Evolutionary conservation across 2,113 vertebrate species (phyloP), one percentile per base, ranked within the genome.

Genomic region (Channa maculata): DNA sequence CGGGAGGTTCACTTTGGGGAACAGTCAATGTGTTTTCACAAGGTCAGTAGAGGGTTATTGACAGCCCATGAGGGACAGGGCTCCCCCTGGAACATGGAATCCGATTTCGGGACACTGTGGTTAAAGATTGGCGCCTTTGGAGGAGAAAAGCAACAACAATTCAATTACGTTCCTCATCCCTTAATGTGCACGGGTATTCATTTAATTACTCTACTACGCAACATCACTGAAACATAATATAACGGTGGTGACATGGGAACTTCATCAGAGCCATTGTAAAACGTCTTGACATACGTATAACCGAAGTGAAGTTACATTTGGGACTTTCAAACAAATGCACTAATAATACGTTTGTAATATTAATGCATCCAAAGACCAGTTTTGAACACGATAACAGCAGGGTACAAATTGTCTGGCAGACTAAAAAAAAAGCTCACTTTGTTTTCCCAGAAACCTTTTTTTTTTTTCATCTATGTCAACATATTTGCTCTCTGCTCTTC

Each of bases 41-140:
- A 93, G 90, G 89, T 92, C 89, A 92, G 89, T 70, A n/a, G 82
- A 88, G 71, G 80, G 84, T 83, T 89, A 85, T 79, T 88, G 83
- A 83, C 78, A 84, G 76, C 69, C 81, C 64, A 24, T 46, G 8
- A 68, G 71, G 71, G 70, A 71, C 43, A 58, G 12, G 53, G 37
- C 66, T 65, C 61, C 48, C 24, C 6, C 8, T n/a, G 62, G 64
- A 78, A 65, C 12, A 48, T 5, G 52, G 66, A 68, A 80, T 91
- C 37, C 49, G 66, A 83, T 92, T 86, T 74, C 65, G 36, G 78
- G 38, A 58, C 60, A 69, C 69, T 14, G 58, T 24, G 24, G 24
- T 57, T 68, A 57, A 45, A 61, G 64, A 57, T 49, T 37, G 66
- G 64, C 51, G n/a, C 65, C 43, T 66, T 7, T 58, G 33, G 24